A percentile compares a stretch with the other conserved stretches of the same genome.
These are phyloP conservation scores for Vombatus ursinus DNA, from an alignment of 2,113 vertebrate genomes.

Conservation along the genomic window DNA sequence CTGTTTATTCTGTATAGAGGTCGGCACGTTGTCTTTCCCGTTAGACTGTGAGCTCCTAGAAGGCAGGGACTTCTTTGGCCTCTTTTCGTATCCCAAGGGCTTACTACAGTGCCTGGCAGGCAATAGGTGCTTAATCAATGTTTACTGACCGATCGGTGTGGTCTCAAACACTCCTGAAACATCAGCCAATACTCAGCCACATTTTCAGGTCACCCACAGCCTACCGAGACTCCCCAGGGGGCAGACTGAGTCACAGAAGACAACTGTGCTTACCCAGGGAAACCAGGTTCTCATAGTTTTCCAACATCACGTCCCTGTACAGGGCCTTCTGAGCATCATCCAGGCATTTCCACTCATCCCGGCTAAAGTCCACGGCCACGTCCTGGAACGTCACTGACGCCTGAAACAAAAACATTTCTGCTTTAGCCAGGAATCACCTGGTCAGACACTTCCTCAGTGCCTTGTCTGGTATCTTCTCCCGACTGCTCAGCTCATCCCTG, in stretches of 20 bases:
- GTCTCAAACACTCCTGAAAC: not conserved
- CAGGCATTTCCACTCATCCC: slow-evolving; percentile 71
- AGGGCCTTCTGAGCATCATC: slow-evolving; percentile 59
- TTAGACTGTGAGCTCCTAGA: not conserved
- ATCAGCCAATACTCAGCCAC: too few species aligned
- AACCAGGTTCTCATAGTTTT: slow-evolving; percentile 71
- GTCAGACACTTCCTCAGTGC: not conserved
- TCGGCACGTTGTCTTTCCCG: not conserved
- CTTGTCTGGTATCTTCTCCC: not conserved
- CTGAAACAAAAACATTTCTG: slow-evolving; percentile 50
- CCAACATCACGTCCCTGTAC: slow-evolving; percentile 76
- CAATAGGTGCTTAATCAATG: not conserved
- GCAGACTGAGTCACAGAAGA: not conserved
- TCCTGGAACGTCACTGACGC: slow-evolving; percentile 71
- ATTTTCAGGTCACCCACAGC: not conserved
- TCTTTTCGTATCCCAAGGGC: not conserved
- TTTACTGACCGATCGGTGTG: not conserved
- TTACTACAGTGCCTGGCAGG: not conserved
- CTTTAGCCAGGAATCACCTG: not conserved
- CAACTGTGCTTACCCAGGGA: slow-evolving; percentile 65
- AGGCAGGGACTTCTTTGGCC: not conserved
- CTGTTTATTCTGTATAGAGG: not conserved
- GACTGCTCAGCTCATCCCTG: too few species aligned
- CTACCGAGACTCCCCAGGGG: not conserved
- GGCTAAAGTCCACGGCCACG: slow-evolving; percentile 74